Conservation (phyloP, 2,113 vertebrate species). For the Dermatemys mawii region DNA sequence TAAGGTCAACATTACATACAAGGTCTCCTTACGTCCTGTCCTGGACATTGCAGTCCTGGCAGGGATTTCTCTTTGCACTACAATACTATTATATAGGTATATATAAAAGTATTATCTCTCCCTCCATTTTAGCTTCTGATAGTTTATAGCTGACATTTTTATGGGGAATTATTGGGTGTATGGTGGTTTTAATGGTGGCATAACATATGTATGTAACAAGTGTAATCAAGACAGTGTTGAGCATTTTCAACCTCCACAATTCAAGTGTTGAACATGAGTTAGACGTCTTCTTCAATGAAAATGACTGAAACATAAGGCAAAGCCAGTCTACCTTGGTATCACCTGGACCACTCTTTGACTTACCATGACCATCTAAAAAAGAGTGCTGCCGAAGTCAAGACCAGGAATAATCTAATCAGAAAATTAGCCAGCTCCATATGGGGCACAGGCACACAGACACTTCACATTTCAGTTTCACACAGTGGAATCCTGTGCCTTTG, state of each 20-base stretch:
- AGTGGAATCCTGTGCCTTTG: too few species aligned
- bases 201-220: not conserved
- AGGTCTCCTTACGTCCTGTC: not conserved
- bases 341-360: too few species aligned
- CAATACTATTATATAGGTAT: not conserved
- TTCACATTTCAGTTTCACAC: too few species aligned
- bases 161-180: not conserved
- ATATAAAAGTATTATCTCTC: not conserved
- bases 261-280: not conserved
- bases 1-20: not conserved
- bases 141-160: not conserved
- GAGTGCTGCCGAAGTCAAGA: too few species aligned
- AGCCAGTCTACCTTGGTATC: too few species aligned
- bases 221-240: not conserved
- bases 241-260: not conserved
- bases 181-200: not conserved
- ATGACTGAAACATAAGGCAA: too few species aligned
- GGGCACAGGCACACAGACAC: too few species aligned
- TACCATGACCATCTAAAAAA: too few species aligned
- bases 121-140: not conserved
- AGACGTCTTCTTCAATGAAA: not conserved
- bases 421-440: too few species aligned
- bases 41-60: not conserved
- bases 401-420: too few species aligned
- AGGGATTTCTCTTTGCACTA: fast-evolving